Evolutionary conservation across 2,797 vertebrate genomes (phyloP).

Genomic region (Setipinna tenuifilis): DNA sequence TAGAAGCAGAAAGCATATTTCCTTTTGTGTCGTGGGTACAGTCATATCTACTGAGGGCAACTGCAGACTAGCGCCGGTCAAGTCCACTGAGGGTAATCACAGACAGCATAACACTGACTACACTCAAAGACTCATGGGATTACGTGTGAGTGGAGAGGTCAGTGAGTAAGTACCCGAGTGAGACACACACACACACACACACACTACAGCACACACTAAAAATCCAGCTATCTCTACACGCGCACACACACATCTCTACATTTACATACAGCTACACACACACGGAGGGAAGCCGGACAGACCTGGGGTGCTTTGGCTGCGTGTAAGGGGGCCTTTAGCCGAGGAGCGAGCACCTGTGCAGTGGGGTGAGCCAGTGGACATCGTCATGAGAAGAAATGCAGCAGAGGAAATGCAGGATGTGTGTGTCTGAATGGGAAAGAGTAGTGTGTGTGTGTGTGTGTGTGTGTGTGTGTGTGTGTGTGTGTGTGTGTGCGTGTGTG

Average conservation of each 20-base stretch:
- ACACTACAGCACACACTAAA: not conserved
- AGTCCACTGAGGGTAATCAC: not conserved
- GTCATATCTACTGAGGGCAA: not conserved
- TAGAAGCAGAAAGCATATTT: not conserved
- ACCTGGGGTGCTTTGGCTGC: conserved; percentile 23
- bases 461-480: too few species aligned
- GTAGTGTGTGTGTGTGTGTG: too few species aligned
- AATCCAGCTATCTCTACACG: not conserved
- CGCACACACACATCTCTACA: not conserved
- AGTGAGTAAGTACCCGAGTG: not conserved
- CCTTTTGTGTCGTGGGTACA: not conserved
- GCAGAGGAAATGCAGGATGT: not conserved
- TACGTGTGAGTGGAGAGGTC: not conserved
- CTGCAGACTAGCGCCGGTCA: not conserved
- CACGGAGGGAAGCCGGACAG: not conserved
- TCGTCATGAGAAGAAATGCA: not conserved
- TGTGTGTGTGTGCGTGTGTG: not conserved
- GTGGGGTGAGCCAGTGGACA: not conserved
- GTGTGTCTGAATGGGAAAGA: too few species aligned
- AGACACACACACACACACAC: not conserved
- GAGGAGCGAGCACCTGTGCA: not conserved
- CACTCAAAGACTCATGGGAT: not conserved
- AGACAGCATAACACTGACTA: not conserved
- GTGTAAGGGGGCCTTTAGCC: conserved; percentile 8
- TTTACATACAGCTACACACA: not conserved